A percentile compares a stretch with the other conserved stretches of the same genome.
Conservation (phyloP, 2,888 invertebrate genomes). For the Epinotia demarniana region DNA sequence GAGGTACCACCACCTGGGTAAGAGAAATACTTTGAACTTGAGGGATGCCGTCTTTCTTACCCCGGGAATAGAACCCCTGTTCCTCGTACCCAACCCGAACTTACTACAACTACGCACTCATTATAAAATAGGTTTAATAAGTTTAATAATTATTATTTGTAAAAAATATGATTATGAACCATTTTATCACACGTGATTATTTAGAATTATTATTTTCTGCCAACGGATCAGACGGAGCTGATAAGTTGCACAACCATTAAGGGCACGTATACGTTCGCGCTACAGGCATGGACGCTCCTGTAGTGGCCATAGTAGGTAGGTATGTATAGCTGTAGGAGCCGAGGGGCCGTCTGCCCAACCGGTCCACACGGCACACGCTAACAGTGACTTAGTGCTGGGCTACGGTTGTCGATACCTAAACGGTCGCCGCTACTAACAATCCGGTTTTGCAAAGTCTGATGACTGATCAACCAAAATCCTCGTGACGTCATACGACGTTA, state of each 20-base stretch:
- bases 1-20: no score
- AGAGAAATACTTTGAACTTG: neutral
- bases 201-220: neutral
- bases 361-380: conserved; percentile 63
- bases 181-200: neutral
- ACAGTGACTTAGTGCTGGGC: conserved; percentile 61
- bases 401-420: conserved; percentile 69
- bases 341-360: conserved; percentile 65
- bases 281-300: conserved; percentile 20
- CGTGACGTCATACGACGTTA: neutral
- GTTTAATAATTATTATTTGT: neutral
- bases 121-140: neutral
- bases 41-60: no score
- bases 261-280: neutral
- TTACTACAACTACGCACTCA: neutral
- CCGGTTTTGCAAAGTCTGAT: neutral
- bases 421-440: conserved; percentile 46
- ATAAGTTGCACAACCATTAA: conserved; percentile 15
- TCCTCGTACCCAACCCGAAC: no score
- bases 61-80: no score
- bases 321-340: conserved; percentile 48
- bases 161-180: neutral
- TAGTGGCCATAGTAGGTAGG: conserved; percentile 16
- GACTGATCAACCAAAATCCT: neutral
- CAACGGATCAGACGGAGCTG: conserved; percentile 3